phyloP scores from a whole-genome alignment of 1,140 invertebrate genomes.

The Lasioglossum albipes region DNA sequence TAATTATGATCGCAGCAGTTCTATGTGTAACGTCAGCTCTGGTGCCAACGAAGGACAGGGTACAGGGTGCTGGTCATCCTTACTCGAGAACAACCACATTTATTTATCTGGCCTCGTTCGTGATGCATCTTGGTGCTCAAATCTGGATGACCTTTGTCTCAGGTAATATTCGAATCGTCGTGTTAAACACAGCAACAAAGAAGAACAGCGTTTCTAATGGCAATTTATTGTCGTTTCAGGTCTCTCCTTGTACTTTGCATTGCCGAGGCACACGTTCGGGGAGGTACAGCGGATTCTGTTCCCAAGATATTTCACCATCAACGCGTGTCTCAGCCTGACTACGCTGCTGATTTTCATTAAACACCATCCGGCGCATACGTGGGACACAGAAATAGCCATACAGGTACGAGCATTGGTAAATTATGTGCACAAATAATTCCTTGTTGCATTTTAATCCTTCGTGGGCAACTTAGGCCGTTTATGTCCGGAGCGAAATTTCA shows the following conservation, averaged over 20 bases:
- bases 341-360: slow-evolving; percentile 86
- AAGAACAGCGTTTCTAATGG: no score
- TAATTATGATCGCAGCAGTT: slow-evolving; percentile 84
- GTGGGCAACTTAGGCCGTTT: no score
- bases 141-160: slow-evolving; percentile 95
- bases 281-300: slow-evolving; percentile 91
- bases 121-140: slow-evolving; percentile 89
- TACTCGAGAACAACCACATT: slow-evolving; percentile 79
- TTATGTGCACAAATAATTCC: background rate
- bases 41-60: slow-evolving; percentile 78
- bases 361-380: slow-evolving; percentile 77
- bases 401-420: slow-evolving; percentile 73
- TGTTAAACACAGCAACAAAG: no score
- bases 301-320: slow-evolving; percentile 90
- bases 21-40: slow-evolving; percentile 83
- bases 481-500: no score
- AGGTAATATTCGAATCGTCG: slow-evolving; percentile 78
- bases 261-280: slow-evolving; percentile 90
- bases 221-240: slow-evolving; percentile 79
- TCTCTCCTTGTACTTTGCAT: slow-evolving; percentile 89
- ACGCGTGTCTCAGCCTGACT: slow-evolving; percentile 86
- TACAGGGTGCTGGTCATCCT: slow-evolving; percentile 72
- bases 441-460: no score
- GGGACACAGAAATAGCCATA: slow-evolving; percentile 75
- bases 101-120: slow-evolving; percentile 87